Evolutionary conservation across 2,113 vertebrate genomes (phyloP), one percentile per base, ranked within the genome.

Genomic region (Podarcis muralis): DNA sequence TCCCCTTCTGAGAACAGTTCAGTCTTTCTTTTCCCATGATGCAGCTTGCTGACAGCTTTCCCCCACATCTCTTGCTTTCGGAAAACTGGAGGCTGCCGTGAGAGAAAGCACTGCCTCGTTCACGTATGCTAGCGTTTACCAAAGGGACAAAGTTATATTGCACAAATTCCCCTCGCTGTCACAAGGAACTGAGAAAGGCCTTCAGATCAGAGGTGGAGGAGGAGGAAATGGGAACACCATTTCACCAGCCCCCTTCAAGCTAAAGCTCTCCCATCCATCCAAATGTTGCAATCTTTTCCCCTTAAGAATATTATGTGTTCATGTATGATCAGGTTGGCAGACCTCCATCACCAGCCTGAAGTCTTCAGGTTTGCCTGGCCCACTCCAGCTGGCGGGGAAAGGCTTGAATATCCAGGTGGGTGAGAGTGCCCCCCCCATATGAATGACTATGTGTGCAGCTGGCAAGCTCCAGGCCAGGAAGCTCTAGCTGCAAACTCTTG

Each of bases 1-100:
- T 92, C n/a, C 15, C 89, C 79, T 92, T 77, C 68, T 92, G 91
- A 92, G 87, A 92, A 89, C 4, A 91, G 78, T 59, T 84, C 62
- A 65, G 69, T 81, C 25, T 76, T 90, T 57, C 68, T 93, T 81
- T 48, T 76, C 72, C 43, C 66, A 7, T 90, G 92, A 87, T 90
- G 89, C 92, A 72, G 75, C 87, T 81, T 89, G 35, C n/a, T 83
- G 22, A 66, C 43, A 30, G 71, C 9, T 27, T 78, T 23, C 81
- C 57, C 18, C 48, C 37, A 66, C 35, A 6, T 90, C 79, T 87
- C 57, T 3, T 48, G 88, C 74, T 88, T 88, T 85, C 81, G 88
- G 84, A 89, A 93, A 95, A 92, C 88, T 48, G 83, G 66, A n/a
- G 76, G 57, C 37, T 86, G 22, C 91, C 87, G 74, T 89, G 80